These are phyloP conservation scores for Scaptomyza reducta DNA, from an alignment of 2,888 invertebrate species.

Conservation along the genomic window DNA sequence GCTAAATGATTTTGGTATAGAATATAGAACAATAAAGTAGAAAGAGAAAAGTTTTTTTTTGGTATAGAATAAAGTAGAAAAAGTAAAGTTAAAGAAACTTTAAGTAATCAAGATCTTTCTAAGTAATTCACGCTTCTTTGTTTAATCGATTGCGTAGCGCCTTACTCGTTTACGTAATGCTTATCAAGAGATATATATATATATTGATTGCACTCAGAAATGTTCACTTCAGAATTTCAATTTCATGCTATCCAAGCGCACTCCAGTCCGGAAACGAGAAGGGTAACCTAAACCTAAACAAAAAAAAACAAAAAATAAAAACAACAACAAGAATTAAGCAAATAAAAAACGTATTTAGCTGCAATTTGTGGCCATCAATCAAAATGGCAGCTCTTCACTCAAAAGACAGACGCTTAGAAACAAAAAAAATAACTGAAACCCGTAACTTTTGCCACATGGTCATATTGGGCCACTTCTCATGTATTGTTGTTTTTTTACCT, in stretches of 20 bases:
- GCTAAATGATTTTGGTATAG: background rate
- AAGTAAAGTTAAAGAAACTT: background rate
- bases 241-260: slow-evolving; percentile 23
- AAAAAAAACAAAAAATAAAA: background rate
- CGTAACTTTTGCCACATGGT: slow-evolving; percentile 74
- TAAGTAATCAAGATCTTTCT: too few relatives aligned
- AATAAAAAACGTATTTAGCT: slow-evolving; percentile 80
- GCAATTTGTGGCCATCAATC: slow-evolving; percentile 79
- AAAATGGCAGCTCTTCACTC: slow-evolving; percentile 65
- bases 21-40: too few relatives aligned
- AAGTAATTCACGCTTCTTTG: too few relatives aligned
- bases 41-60: background rate
- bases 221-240: slow-evolving; percentile 53
- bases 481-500: slow-evolving; percentile 57
- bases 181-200: slow-evolving; percentile 31
- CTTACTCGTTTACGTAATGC: slow-evolving; percentile 17
- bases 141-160: too few relatives aligned
- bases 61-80: background rate
- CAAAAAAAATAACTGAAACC: slow-evolving; percentile 23
- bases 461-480: slow-evolving; percentile 67
- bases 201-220: slow-evolving; percentile 36
- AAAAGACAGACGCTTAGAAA: slow-evolving; percentile 33
- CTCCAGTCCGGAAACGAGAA: slow-evolving; percentile 22
- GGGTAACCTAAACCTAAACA: background rate
- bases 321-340: slow-evolving; percentile 55